Base-by-base conservation (phyloP, 2,113 vertebrate genomes). In the Upupa epops region DNA sequence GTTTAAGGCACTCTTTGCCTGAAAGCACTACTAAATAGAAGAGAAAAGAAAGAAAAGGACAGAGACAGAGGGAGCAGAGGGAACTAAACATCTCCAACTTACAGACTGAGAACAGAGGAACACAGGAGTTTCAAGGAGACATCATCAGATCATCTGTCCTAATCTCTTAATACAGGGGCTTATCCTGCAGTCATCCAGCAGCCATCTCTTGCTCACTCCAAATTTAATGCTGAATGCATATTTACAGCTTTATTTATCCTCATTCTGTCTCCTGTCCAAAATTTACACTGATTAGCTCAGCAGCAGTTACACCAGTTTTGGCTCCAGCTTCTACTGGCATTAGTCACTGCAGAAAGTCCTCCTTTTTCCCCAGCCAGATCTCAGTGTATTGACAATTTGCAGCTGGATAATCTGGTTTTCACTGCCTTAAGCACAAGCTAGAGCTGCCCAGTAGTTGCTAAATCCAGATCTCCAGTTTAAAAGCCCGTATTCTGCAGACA, bases 41-140 rank as follows among this genome's bases (percentile, higher is more conserved):
- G 8, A 2, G 37, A 77, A 72, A 60, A 73, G 71, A 70, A 83
- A 89, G 70, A 82, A 89, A 81, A 37, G 70, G 42, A 75, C 6
- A 15, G 19, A 48, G 86, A 93, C 7, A 37, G 26, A 6, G 7
- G 32, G 17, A 52, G 8, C 26, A 56, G 19, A 70, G 61, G 49
- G 46, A 66, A 91, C 76, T 4, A 54, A 65, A 84, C 66, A 94
- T 56, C 45, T 79, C 56, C 1, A 11, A 74, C 90, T 58, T 31
- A 78, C 48, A 84, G 85, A 75, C 46, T 46, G 84, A 70, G 85
- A 83, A 91, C 10, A 70, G 56, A 96, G 74, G 73, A 85, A 96
- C 71, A 85, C 28, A 93, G 70, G 51, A 71, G 45, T 49, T 78
- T 79, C 60, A 84, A 85, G 60, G 0, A 49, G 56, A 15, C 31